Conservation (phyloP, 1,140 invertebrate species). For the Trinorchestia longiramus region DNA sequence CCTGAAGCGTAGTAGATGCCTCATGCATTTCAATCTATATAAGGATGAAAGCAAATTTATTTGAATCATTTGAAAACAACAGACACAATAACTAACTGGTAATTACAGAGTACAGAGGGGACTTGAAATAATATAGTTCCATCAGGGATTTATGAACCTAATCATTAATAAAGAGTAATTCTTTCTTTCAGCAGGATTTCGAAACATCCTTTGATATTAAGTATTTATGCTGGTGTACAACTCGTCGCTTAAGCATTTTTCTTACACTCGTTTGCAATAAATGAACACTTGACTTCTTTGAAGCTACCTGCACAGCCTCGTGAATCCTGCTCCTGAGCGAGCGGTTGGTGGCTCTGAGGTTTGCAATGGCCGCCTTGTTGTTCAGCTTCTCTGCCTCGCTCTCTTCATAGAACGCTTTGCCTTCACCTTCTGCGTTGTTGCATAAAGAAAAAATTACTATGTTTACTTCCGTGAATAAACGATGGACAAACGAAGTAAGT, state of each 20-base stretch:
- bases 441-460: not conserved
- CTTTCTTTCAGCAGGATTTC: not conserved
- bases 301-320: slow-evolving; percentile 60
- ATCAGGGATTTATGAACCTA: too few relatives aligned
- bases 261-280: not conserved
- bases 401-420: slow-evolving; percentile 65
- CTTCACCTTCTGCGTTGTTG: slow-evolving; percentile 59
- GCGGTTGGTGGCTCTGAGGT: slow-evolving; percentile 58
- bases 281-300: not conserved
- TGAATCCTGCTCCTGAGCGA: slow-evolving; percentile 59
- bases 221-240: not conserved
- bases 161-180: too few relatives aligned
- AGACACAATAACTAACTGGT: too few relatives aligned
- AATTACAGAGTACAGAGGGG: too few relatives aligned
- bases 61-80: too few relatives aligned
- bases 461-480: too few relatives aligned
- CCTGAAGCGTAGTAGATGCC: too few relatives aligned
- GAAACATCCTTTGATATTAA: not conserved
- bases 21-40: too few relatives aligned
- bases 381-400: slow-evolving; percentile 62
- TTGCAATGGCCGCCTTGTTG: slow-evolving; percentile 58
- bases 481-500: too few relatives aligned
- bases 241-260: not conserved
- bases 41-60: too few relatives aligned
- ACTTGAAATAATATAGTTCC: too few relatives aligned